Conservation (phyloP, 2,113 vertebrate genomes). For the Chaetodon trifascialis region DNA sequence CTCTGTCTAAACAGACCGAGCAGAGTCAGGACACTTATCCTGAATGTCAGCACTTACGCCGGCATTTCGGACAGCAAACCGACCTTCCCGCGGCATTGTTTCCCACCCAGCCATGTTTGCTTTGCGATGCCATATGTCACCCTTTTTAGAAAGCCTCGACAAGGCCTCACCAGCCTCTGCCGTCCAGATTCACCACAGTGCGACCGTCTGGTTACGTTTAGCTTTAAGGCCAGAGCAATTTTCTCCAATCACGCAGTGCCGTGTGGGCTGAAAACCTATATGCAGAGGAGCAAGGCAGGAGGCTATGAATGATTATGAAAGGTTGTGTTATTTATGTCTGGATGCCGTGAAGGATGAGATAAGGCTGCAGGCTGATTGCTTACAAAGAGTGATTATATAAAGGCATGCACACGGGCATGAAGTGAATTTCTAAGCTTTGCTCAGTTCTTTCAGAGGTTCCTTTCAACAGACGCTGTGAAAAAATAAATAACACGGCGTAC, state of each 20-base stretch:
- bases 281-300: neutral
- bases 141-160: neutral
- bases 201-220: slow-evolving; percentile 38
- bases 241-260: neutral
- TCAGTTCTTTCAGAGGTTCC: too few relatives aligned
- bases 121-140: neutral
- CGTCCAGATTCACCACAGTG: neutral
- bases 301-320: neutral
- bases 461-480: too few relatives aligned
- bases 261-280: neutral
- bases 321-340: neutral
- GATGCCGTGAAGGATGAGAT: neutral
- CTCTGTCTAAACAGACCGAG: neutral
- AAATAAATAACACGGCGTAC: too few relatives aligned
- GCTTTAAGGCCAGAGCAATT: slow-evolving; percentile 45
- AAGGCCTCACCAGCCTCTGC: neutral
- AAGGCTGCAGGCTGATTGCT: neutral
- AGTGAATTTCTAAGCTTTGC: neutral
- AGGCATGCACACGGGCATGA: neutral
- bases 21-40: neutral
- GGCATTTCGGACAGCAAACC: neutral
- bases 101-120: neutral
- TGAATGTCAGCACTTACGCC: slow-evolving; percentile 24
- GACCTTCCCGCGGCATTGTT: neutral
- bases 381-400: slow-evolving; percentile 7